Base-by-base conservation (phyloP, 2,113 vertebrate species). In the Oryzias javanicus region DNA sequence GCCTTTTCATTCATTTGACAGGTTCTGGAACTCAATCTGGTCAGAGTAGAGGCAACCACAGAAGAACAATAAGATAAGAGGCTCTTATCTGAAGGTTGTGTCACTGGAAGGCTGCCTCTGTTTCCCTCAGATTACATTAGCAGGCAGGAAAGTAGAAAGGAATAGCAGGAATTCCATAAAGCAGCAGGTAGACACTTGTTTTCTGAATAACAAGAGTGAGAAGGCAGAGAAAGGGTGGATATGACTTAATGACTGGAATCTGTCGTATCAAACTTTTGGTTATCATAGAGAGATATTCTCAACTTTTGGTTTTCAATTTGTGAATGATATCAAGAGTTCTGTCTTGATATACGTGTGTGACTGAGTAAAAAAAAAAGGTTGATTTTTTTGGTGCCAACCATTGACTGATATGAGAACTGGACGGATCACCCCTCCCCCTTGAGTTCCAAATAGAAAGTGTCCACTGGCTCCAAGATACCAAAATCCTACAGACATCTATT, bases 71-170 rank as follows among this genome's bases (percentile, higher is more conserved):
- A 75, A 90, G 91, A 92, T 92, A 93, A 92, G 91, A 83, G 80
- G 82, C 61, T 78, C 82, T 90, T 92, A 90, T 89, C 89, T 91
- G 82, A 67, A 80, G 81, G 78, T 82, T 69, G 72, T 70, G 81
- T 85, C 66, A 70, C 83, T 88, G 77, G 75, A 83, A 89, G 90
- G 88, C 76, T 67, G 58, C 61, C 79, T 83, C 73, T 79, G 79
- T 90, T 94, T 92, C 90, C 86, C 87, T 89, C 55, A 52, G 73
- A 86, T 90, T 92, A 87, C 73, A 89, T 85, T 70, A 85, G 10
- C 41, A 88, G 86, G 85, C 71, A 93, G 89, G 88, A 94, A 94
- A 84, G 86, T 83, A 78, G 86, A 80, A 58, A 52, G 64, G 79
- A 90, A 88, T 88, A 78, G 59, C 80, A 88, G 76, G 78, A 92